These are phyloP conservation scores for Camponotus floridanus DNA, from an alignment of 1,140 invertebrate species.

Conservation along the genomic window DNA sequence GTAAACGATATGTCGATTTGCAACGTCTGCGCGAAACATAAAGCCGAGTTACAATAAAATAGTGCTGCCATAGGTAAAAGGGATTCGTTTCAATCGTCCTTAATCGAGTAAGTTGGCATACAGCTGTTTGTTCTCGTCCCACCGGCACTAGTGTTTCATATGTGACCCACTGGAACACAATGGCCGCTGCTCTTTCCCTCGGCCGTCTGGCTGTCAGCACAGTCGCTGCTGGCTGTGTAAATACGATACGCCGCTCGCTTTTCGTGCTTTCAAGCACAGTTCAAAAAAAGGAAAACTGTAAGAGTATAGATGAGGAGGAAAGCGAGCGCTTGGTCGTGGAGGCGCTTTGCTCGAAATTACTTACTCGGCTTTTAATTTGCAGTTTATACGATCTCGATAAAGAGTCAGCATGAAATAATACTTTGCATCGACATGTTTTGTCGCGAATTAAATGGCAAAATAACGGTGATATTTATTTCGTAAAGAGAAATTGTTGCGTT, in stretches of 20 bases:
- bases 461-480: background rate
- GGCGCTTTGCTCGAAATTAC: slow-evolving; percentile 66
- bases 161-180: slow-evolving; percentile 78
- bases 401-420: slow-evolving; percentile 70
- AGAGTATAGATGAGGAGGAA: slow-evolving; percentile 53
- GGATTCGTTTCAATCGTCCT: slow-evolving; percentile 77
- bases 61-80: slow-evolving; percentile 43
- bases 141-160: slow-evolving; percentile 62
- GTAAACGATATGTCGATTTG: slow-evolving; percentile 61
- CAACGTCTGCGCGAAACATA: slow-evolving; percentile 39
- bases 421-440: slow-evolving; percentile 15
- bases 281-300: slow-evolving; percentile 66
- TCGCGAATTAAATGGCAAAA: background rate
- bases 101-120: slow-evolving; percentile 78
- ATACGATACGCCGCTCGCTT: slow-evolving; percentile 75
- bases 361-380: slow-evolving; percentile 75
- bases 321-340: slow-evolving; percentile 12
- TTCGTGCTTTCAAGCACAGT: slow-evolving; percentile 73
- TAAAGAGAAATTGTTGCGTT: background rate
- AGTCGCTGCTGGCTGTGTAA: slow-evolving; percentile 76
- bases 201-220: slow-evolving; percentile 69
- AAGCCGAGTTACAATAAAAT: slow-evolving; percentile 55
- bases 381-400: slow-evolving; percentile 56
- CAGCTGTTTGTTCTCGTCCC: slow-evolving; percentile 73
- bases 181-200: slow-evolving; percentile 72